Conservation (phyloP, 1,140 invertebrate species). For the Drosophila lacertosa region DNA sequence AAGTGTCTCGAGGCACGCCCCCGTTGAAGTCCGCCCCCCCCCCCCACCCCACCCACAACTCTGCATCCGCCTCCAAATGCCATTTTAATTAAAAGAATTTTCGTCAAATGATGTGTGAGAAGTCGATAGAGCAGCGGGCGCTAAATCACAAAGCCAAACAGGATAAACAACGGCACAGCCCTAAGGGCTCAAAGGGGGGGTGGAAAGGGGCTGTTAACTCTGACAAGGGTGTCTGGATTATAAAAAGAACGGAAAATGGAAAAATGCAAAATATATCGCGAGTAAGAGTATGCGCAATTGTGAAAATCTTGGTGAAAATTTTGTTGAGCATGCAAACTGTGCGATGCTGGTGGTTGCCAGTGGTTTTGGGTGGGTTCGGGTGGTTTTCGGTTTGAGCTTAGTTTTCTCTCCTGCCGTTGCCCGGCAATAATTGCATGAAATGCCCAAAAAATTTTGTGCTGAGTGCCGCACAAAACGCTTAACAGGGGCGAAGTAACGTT, state of each 20-base stretch:
- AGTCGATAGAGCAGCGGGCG: slow-evolving; percentile 69
- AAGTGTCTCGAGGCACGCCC: slow-evolving; percentile 65
- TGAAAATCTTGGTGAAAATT: slow-evolving; percentile 80
- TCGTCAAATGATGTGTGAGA: slow-evolving; percentile 78
- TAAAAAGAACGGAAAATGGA: slow-evolving; percentile 15
- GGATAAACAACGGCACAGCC: slow-evolving; percentile 21
- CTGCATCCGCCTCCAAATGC: slow-evolving; percentile 61
- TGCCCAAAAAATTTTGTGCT: slow-evolving; percentile 72
- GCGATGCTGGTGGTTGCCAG: slow-evolving; percentile 23
- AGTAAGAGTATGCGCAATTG: slow-evolving; percentile 42
- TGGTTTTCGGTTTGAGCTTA: slow-evolving; percentile 32
- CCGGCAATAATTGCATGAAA: slow-evolving; percentile 76
- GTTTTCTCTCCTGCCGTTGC: slow-evolving; percentile 22
- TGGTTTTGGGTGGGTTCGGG: not conserved
- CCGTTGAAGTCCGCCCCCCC: slow-evolving; percentile 8
- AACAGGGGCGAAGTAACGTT: too few species aligned
- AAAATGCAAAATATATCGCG: slow-evolving; percentile 52
- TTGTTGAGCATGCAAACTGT: slow-evolving; percentile 77
- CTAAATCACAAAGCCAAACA: slow-evolving; percentile 78
- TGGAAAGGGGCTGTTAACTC: not conserved
- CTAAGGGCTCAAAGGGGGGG: not conserved
- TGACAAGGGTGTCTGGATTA: slow-evolving; percentile 53
- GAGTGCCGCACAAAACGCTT: slow-evolving; percentile 64
- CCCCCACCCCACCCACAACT: too few species aligned
- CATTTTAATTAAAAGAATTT: slow-evolving; percentile 71